phyloP scores from a whole-genome alignment of 2,797 vertebrate species.

The Lycodopsis pacificus region DNA sequence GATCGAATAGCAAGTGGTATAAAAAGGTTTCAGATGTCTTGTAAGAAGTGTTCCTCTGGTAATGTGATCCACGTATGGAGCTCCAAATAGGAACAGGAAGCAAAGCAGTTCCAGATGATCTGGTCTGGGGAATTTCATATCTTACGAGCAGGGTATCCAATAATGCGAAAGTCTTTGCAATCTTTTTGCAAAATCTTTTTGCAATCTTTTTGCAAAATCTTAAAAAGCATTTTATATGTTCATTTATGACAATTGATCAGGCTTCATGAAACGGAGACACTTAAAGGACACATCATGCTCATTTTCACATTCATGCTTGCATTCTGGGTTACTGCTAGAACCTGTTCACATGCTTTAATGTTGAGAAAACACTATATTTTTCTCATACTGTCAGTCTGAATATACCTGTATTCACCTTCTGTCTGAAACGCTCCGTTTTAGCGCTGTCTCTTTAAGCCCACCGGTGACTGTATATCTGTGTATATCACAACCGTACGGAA shows the following conservation, averaged over 20 bases:
- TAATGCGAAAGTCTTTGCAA: neutral
- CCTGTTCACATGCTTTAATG: neutral
- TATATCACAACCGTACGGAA: neutral
- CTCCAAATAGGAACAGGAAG: neutral
- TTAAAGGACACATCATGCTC: neutral
- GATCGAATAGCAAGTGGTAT: neutral
- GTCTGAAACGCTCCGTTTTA: too few species aligned
- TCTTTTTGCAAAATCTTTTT: neutral
- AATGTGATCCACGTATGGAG: neutral
- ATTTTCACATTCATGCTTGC: neutral
- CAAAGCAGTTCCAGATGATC: conserved; percentile 8
- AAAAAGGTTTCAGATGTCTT: neutral
- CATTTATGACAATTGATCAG: neutral
- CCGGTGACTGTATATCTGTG: neutral
- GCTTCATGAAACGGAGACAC: neutral
- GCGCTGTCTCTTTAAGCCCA: neutral
- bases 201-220: neutral
- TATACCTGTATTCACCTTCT: neutral
- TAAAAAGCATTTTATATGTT: neutral
- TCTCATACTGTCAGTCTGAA: neutral
- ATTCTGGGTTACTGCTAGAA: neutral
- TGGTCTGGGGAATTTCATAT: neutral
- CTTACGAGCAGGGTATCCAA: neutral
- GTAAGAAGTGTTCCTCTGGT: neutral
- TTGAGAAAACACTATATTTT: neutral